phyloP scores from a whole-genome alignment of 53 echinoderm and acorn worm genomes.

The Henricia sp. region DNA sequence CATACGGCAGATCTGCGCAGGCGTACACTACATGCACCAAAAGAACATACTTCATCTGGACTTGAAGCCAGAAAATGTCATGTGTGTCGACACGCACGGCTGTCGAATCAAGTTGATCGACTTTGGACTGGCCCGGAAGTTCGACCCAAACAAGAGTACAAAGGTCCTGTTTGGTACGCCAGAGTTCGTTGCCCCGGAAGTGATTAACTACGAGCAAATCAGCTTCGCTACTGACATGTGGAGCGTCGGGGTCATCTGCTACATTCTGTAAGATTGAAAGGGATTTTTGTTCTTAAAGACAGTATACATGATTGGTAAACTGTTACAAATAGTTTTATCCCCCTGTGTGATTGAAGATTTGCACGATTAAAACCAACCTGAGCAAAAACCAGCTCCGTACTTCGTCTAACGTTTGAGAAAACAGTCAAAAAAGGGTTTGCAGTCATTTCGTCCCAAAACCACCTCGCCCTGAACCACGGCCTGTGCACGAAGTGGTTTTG shows the following conservation, averaged over 20 bases:
- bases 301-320: no score
- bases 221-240: slow-evolving; percentile 94
- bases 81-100: slow-evolving; percentile 88
- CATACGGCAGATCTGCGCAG: slow-evolving; percentile 98
- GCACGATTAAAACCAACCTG: no score
- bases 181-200: slow-evolving; percentile 99
- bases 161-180: slow-evolving; percentile 99
- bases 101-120: slow-evolving; percentile 94
- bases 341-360: no score
- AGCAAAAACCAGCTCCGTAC: no score
- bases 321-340: no score
- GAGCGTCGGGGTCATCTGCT: slow-evolving; percentile 99
- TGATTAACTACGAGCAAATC: slow-evolving; percentile 92
- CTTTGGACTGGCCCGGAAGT: slow-evolving; percentile 92
- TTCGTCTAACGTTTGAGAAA: no score
- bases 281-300: no score
- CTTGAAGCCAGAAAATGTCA: slow-evolving; percentile 96
- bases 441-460: no score
- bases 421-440: no score
- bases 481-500: no score
- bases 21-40: slow-evolving; percentile 92
- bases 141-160: slow-evolving; percentile 71
- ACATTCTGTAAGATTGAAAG: slow-evolving; percentile 86
- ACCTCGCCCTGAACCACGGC: no score
- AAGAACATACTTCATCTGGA: slow-evolving; percentile 89